Percentiles rank a stretch among this genome's conserved stretches.
Evolutionary conservation across 2,888 invertebrate species (phyloP).

Genomic region (Cylloceria caligata): DNA sequence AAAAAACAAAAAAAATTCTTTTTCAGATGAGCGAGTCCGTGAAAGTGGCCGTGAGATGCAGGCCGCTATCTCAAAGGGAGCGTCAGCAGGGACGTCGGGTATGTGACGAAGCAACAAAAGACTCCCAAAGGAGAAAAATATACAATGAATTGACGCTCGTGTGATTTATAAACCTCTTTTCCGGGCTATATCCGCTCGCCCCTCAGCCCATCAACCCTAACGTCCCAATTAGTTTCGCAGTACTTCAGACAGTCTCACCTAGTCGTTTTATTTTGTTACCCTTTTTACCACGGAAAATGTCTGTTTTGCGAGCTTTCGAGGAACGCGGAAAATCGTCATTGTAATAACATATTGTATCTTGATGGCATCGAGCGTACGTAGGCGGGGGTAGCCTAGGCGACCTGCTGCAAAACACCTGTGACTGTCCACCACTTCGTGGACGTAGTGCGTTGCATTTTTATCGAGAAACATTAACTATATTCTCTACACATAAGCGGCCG

Average conservation of each 20-base stretch:
- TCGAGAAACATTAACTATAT: slow-evolving; percentile 64
- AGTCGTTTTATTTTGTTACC: not conserved
- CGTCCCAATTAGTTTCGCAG: not conserved
- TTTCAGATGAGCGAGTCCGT: slow-evolving; percentile 88
- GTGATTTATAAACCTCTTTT: not conserved
- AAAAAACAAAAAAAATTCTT: not conserved
- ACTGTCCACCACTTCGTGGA: slow-evolving; percentile 53
- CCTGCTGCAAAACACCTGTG: slow-evolving; percentile 74
- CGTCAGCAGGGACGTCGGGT: slow-evolving; percentile 81
- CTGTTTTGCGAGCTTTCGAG: slow-evolving; percentile 51
- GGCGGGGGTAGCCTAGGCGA: slow-evolving; percentile 76
- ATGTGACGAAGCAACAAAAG: slow-evolving; percentile 61
- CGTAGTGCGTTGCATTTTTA: slow-evolving; percentile 67
- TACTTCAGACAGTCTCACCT: not conserved
- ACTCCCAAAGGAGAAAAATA: not conserved
- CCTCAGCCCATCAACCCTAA: not conserved
- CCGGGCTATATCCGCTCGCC: not conserved
- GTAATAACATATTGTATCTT: slow-evolving; percentile 21
- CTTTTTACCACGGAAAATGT: slow-evolving; percentile 7
- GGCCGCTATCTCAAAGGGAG: slow-evolving; percentile 94
- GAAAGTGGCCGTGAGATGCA: slow-evolving; percentile 93
- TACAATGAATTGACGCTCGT: not conserved
- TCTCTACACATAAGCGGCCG: slow-evolving; percentile 13
- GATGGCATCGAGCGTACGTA: slow-evolving; percentile 73
- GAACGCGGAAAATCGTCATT: slow-evolving; percentile 72